Base-by-base conservation (phyloP, 2,797 vertebrate genomes). In the Phylloscopus collybita region DNA sequence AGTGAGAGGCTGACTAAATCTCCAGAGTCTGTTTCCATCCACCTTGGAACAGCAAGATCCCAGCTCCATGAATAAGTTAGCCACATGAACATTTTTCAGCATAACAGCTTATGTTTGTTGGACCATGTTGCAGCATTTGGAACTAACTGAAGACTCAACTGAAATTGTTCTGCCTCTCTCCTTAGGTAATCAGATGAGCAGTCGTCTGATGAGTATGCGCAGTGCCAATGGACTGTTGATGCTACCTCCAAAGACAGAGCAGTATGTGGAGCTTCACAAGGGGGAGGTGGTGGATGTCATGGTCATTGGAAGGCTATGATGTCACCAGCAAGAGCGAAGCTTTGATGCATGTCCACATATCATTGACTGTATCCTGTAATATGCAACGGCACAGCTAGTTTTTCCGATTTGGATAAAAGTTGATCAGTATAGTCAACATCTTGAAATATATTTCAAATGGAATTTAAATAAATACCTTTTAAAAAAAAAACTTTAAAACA, bases 361-460 rank as follows among this genome's bases (percentile, higher is more conserved):
- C 98, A 99, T 99, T 99, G 99, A 99, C 99, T 99, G 98, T 98
- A 99, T 99, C 98, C 99, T 98, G 99, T 99, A 99, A 99, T 99
- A 99, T 99, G 99, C 99, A 99, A 99, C 96, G 99, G 99, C 99
- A 99, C 99, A 99, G 99, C 99, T 99, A 99, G 99, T 99, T 99
- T 99, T 99, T 99, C 98, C 99, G 98, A 99, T 99, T 99, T 99
- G 98, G 98, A 99, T 98, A 98, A 99, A 97, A 98, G 98, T 99
- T 99, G 99, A 99, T 98, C 98, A 99, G 98, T 99, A 99, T 99
- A 99, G 99, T 99, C 99, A 98, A 98, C 98, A 98, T 98, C 99
- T 99, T 98, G 99, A 99, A 99, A 98, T 99, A 98, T 99, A 99
- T 99, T 99, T 98, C 98, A 99, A 98, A 98, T 97, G 97, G 94